Conservation (phyloP, 92 coral and sea anemone species). For the Palythoa caribaeorum region DNA sequence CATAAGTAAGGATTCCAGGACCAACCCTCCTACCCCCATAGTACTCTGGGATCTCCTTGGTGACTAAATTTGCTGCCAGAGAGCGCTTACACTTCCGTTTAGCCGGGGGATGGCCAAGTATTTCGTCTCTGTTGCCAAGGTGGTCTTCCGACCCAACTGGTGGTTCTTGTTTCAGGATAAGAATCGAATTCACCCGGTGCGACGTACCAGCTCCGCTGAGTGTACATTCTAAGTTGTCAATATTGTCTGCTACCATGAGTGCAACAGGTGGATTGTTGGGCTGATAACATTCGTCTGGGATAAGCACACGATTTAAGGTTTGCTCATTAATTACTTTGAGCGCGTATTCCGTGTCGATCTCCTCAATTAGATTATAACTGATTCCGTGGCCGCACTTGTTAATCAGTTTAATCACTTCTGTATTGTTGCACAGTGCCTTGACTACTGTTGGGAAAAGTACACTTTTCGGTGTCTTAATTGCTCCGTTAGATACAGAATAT, state of each 20-base stretch:
- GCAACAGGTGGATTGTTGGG: conserved; percentile 45
- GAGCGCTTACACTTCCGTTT: conserved; percentile 48
- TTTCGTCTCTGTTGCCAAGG: conserved; percentile 35
- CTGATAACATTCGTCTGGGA: conserved; percentile 41
- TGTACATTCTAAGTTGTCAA: conserved; percentile 75
- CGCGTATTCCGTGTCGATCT: conserved; percentile 59
- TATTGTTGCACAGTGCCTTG: conserved; percentile 58
- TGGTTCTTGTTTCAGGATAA: conserved; percentile 60
- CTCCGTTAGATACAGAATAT: conserved; percentile 48
- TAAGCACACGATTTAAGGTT: conserved; percentile 48
- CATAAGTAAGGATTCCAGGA: conserved; percentile 68
- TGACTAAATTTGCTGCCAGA: conserved; percentile 61
- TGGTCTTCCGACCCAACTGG: conserved; percentile 28
- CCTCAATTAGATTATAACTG: conserved; percentile 55
- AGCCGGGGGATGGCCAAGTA: conserved; percentile 55
- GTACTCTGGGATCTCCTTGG: conserved; percentile 76
- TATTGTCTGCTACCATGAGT: conserved; percentile 74
- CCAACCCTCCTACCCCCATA: conserved; percentile 76
- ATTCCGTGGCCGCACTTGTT: conserved; percentile 55
- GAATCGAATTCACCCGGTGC: conserved; percentile 73
- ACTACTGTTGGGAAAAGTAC: conserved; percentile 48
- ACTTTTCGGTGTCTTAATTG: conserved; percentile 51
- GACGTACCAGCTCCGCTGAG: conserved; percentile 79
- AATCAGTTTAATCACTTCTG: conserved; percentile 49
- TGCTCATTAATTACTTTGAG: conserved; percentile 48